These are phyloP conservation scores for Leptatherina wallacei DNA, from an alignment of 2,797 vertebrate genomes.

Conservation along the genomic window DNA sequence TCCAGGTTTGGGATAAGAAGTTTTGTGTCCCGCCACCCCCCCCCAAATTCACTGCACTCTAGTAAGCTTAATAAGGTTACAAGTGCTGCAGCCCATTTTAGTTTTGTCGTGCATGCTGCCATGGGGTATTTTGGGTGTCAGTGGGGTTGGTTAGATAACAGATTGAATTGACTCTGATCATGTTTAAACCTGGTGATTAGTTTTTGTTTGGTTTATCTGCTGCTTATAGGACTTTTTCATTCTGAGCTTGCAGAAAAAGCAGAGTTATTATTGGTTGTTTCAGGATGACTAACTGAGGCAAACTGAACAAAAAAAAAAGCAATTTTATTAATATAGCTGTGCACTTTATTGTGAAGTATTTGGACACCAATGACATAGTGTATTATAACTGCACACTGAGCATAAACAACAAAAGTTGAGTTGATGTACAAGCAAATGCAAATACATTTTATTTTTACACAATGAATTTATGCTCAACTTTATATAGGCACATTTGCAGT, in stretches of 20 bases:
- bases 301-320: conserved; percentile 8
- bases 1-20: conserved; percentile 34
- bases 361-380: neutral
- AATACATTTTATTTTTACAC: neutral
- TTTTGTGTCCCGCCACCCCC: too few species aligned
- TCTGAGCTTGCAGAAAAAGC: conserved; percentile 50
- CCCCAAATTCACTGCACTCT: conserved; percentile 13
- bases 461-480: neutral
- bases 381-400: neutral
- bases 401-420: conserved; percentile 15
- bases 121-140: conserved; percentile 22
- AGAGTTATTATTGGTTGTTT: conserved; percentile 37
- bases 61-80: conserved; percentile 13
- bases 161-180: conserved; percentile 35
- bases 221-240: conserved; percentile 49
- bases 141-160: conserved; percentile 48
- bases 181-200: conserved; percentile 34
- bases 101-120: conserved; percentile 31
- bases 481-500: neutral
- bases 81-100: conserved; percentile 24
- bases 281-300: conserved; percentile 6
- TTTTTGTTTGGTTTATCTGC: conserved; percentile 54
- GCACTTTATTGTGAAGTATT: neutral
- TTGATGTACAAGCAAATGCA: conserved; percentile 7
- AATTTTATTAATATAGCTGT: neutral